These are phyloP conservation scores for Phengaris arion DNA, from an alignment of 2,888 invertebrate species.

Conservation along the genomic window DNA sequence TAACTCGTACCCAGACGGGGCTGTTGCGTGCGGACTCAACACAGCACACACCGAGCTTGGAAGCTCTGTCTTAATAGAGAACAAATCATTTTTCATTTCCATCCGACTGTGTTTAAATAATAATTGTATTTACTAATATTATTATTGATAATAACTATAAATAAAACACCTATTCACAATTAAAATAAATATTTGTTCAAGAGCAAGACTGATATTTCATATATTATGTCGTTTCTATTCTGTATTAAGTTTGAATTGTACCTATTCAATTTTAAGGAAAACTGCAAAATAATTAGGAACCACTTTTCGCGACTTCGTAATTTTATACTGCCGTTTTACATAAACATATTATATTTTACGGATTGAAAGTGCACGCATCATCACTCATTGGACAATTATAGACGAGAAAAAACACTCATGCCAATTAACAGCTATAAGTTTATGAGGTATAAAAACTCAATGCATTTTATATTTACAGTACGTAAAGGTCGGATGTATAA, in stretches of 20 bases:
- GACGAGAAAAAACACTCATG: slow-evolving; percentile 14
- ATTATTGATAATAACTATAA: no score
- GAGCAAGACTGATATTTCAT: no score
- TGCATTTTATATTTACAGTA: slow-evolving; percentile 37
- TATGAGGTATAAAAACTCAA: slow-evolving; percentile 34
- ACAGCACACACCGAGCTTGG: slow-evolving; percentile 30
- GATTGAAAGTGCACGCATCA: slow-evolving; percentile 23
- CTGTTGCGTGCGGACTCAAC: no score
- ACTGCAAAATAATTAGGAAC: background rate
- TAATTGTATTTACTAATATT: no score
- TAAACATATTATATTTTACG: background rate
- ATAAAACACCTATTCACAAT: no score
- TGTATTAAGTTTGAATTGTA: no score
- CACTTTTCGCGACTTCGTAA: slow-evolving; percentile 28
- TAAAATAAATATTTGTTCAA: no score
- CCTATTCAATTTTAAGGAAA: background rate
- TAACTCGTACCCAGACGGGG: slow-evolving; percentile 41
- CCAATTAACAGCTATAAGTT: slow-evolving; percentile 36
- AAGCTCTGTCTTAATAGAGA: background rate
- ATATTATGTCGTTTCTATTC: no score
- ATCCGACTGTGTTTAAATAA: background rate
- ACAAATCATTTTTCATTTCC: background rate
- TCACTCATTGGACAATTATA: slow-evolving; percentile 27
- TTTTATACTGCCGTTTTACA: slow-evolving; percentile 44
- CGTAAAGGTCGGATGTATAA: slow-evolving; percentile 38